Conservation (phyloP, 1,140 invertebrate species). For the Drosophila ananassae region DNA sequence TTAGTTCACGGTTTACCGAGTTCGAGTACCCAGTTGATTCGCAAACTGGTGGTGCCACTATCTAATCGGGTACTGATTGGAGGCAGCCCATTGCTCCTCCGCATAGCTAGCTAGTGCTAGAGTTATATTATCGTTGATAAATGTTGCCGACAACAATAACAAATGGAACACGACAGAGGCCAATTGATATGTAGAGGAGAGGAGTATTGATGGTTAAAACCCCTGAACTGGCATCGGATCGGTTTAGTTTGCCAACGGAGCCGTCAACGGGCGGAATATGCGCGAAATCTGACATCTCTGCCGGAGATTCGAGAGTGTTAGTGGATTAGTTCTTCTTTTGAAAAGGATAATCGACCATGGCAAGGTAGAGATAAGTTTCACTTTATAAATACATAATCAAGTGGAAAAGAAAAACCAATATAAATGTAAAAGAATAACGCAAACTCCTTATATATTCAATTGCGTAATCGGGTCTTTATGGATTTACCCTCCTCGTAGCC, state of each 20-base stretch:
- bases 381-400: not conserved
- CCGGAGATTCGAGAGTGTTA: slow-evolving; percentile 17
- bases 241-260: slow-evolving; percentile 67
- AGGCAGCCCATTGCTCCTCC: slow-evolving; percentile 24
- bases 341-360: slow-evolving; percentile 31
- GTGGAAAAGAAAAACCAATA: not conserved
- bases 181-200: slow-evolving; percentile 49
- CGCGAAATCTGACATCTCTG: slow-evolving; percentile 35
- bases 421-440: not conserved
- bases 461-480: slow-evolving; percentile 66
- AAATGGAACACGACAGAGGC: slow-evolving; percentile 19
- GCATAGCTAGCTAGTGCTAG: slow-evolving; percentile 5
- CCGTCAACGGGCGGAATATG: slow-evolving; percentile 66
- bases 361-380: slow-evolving; percentile 14
- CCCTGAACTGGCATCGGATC: slow-evolving; percentile 57
- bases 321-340: slow-evolving; percentile 10
- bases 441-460: slow-evolving; percentile 16
- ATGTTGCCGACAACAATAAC: slow-evolving; percentile 30
- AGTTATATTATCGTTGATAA: slow-evolving; percentile 56
- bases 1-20: slow-evolving; percentile 20
- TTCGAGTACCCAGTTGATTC: slow-evolving; percentile 31
- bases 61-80: slow-evolving; percentile 56
- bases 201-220: slow-evolving; percentile 77
- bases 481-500: slow-evolving; percentile 38
- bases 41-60: slow-evolving; percentile 39